phyloP scores from a whole-genome alignment of 1,140 invertebrate species.

The Bombus turneri region DNA sequence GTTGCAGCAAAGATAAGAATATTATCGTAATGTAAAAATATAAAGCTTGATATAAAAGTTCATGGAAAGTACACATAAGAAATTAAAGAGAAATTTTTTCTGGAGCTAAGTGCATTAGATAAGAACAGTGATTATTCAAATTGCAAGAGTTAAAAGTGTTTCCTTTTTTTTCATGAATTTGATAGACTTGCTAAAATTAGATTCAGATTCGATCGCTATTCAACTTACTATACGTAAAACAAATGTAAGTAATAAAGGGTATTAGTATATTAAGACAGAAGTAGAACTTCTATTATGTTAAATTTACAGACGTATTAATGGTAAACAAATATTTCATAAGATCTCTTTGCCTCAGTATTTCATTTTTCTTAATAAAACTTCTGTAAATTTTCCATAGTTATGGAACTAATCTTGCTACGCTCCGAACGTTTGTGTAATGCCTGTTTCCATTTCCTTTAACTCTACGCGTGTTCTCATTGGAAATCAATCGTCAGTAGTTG shows the following conservation, averaged over 20 bases:
- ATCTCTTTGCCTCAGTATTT: not conserved
- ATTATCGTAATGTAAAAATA: not conserved
- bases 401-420: not conserved
- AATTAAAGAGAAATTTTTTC: not conserved
- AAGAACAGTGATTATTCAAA: not conserved
- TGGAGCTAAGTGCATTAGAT: not conserved
- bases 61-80: not conserved
- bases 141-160: not conserved
- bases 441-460: not conserved
- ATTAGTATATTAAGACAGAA: no score
- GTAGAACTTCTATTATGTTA: no score
- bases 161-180: not conserved
- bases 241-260: no score
- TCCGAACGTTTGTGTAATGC: no score
- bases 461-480: not conserved
- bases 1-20: not conserved
- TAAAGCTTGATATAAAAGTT: not conserved
- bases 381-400: not conserved
- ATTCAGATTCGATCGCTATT: no score
- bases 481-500: constrained; percentile 17
- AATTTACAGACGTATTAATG: not conserved
- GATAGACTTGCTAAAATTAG: no score
- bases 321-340: not conserved
- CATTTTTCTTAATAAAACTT: not conserved
- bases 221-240: no score